These are phyloP conservation scores for Patella depressa DNA, from an alignment of 2,888 invertebrate species.

Conservation along the genomic window DNA sequence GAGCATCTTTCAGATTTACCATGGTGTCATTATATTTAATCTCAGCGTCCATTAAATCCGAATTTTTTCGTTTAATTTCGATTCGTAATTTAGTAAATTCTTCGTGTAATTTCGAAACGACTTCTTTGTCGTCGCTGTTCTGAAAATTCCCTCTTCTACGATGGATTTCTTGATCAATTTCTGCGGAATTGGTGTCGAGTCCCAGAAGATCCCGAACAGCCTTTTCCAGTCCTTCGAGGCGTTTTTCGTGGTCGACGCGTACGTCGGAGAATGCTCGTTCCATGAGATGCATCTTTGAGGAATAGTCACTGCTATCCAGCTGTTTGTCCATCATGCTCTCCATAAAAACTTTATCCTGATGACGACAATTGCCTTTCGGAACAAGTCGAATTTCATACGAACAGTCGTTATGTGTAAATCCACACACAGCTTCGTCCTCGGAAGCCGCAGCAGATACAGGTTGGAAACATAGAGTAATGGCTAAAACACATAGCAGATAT, in stretches of 20 bases:
- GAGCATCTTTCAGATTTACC: conserved; percentile 44
- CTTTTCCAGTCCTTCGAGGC: conserved; percentile 16
- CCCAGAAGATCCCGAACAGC: conserved; percentile 19
- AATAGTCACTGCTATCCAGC: not conserved
- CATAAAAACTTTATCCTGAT: not conserved
- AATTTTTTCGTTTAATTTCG: conserved; percentile 43
- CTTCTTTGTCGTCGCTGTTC: conserved; percentile 32
- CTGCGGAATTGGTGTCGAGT: conserved; percentile 10
- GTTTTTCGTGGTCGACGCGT: conserved; percentile 13
- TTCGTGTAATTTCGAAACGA: conserved; percentile 44
- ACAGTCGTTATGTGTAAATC: conserved; percentile 1
- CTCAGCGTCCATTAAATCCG: conserved; percentile 45
- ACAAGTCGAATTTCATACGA: conserved; percentile 1
- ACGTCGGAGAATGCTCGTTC: not conserved
- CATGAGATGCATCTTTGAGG: not conserved
- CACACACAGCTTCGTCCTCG: not conserved
- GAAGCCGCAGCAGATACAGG: too few relatives aligned
- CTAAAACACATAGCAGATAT: too few relatives aligned
- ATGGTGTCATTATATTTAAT: conserved; percentile 53
- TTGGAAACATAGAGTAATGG: too few relatives aligned
- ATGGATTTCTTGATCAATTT: not conserved
- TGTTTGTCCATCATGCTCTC: not conserved
- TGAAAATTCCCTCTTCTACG: conserved; percentile 1
- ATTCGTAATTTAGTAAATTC: conserved; percentile 51
- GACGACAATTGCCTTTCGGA: not conserved